Evolutionary conservation across 2,797 vertebrate species (phyloP).

Genomic region (Acanthiza pusilla): DNA sequence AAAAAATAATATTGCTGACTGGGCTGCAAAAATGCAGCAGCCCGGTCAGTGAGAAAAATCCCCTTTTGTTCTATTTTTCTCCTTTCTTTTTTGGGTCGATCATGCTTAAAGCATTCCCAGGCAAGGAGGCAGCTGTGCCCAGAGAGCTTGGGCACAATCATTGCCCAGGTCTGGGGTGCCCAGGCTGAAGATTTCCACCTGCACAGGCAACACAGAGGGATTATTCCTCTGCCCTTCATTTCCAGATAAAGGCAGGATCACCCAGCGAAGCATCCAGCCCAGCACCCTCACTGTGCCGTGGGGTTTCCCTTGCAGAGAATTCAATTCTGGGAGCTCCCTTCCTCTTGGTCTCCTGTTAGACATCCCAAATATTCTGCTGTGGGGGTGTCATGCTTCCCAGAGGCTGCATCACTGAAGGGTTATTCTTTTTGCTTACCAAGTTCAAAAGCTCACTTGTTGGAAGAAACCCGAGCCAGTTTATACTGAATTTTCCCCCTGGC

Average conservation of each 20-base stretch:
- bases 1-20: not conserved
- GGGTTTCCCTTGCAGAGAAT: accelerated
- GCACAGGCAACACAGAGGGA: not conserved
- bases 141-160: not conserved
- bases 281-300: accelerated
- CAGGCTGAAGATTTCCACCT: not conserved
- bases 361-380: not conserved
- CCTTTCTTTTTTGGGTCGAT: not conserved
- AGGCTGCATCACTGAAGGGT: not conserved
- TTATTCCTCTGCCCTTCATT: not conserved
- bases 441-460: not conserved
- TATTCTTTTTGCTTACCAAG: not conserved
- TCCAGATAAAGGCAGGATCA: not conserved
- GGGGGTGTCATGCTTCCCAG: not conserved
- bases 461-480: not conserved
- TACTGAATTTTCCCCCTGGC: not conserved
- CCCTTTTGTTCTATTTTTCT: not conserved
- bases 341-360: not conserved
- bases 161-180: accelerated
- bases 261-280: not conserved
- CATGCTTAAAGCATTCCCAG: not conserved
- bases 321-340: not conserved
- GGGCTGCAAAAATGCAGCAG: not conserved
- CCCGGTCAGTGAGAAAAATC: not conserved
- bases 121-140: not conserved